Evolutionary conservation across 2,888 invertebrate species (phyloP), one percentile per base, ranked within the genome.

Genomic region (Thereva nobilitata): DNA sequence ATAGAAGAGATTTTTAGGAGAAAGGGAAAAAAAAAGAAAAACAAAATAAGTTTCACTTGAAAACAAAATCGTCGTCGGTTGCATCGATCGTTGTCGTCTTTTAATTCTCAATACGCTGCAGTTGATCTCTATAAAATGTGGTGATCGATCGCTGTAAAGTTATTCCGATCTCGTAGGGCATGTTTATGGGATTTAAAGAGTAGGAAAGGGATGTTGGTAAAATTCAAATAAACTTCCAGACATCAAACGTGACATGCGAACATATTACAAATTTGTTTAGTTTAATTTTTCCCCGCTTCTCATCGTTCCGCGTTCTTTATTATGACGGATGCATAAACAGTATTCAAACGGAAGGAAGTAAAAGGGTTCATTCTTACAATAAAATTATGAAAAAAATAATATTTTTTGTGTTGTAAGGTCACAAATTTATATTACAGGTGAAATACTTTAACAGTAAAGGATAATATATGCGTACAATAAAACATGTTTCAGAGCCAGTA

Each of bases 161-260:
- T 59, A 59, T 59, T 47, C 57, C 34, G 47, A 59, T 8, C 57
- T 59, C 57, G 57, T 59, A 59, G 57, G 57, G 57, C 47, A 47
- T 59, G 57, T 59, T 47, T 59, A 59, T 35, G 35, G 38, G 35
- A 44, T 23, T 23, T 23, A 23, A 23, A 23, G 23, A 59, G 38
- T 59, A 59, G 57, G 57, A 59, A 59, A 57, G 57, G 57, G 57
- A 59, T 59, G 57, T 59, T 59, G 47, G 45, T 59, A 59, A 35
- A 37, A 59, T 12, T 59, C 47, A 59, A 35, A 59, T 59, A 59
- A 59, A 59, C 57, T 59, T 47, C 38, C 47, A 6, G 47, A 59
- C 47, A 59, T 47, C 57, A 47, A 59, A 59, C 57, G 57, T 59
- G 57, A 59, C 47, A 38, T 2, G 57, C 45, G 47, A 59, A 35